phyloP scores from a whole-genome alignment of 2,797 vertebrate species.

The Leucoraja ocellata region DNA sequence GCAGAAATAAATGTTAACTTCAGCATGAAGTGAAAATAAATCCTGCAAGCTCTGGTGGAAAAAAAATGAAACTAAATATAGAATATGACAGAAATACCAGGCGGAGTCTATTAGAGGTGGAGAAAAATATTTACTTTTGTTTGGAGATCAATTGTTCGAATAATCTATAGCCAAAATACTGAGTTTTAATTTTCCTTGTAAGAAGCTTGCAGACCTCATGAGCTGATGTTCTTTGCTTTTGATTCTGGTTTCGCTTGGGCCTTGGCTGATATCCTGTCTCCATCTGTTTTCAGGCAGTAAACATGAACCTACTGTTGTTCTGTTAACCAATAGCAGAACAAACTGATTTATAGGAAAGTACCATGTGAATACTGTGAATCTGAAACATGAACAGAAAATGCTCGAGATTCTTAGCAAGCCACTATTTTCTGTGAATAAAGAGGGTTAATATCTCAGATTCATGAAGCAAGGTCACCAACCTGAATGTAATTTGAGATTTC shows the following conservation, averaged over 20 bases:
- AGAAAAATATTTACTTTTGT: too few relatives aligned
- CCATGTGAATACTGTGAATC: background rate
- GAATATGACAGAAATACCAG: too few relatives aligned
- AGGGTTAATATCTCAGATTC: background rate
- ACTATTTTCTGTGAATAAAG: background rate
- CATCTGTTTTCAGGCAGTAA: background rate
- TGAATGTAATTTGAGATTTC: background rate
- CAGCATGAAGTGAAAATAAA: too few relatives aligned
- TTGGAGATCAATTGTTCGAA: too few relatives aligned
- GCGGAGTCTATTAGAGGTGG: too few relatives aligned
- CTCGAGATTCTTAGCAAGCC: background rate
- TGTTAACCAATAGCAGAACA: background rate
- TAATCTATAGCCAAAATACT: background rate
- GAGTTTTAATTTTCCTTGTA: background rate
- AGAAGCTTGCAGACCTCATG: background rate
- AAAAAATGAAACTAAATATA: too few relatives aligned
- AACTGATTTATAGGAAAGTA: background rate
- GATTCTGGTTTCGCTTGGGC: background rate
- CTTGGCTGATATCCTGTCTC: background rate
- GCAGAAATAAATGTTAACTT: too few relatives aligned
- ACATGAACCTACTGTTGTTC: background rate
- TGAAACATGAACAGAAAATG: background rate
- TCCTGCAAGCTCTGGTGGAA: too few relatives aligned
- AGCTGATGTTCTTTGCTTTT: background rate
- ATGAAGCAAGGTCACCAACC: background rate